These are phyloP conservation scores for Bolborhynchus lineola DNA, from an alignment of 2,113 vertebrate species.

Conservation along the genomic window DNA sequence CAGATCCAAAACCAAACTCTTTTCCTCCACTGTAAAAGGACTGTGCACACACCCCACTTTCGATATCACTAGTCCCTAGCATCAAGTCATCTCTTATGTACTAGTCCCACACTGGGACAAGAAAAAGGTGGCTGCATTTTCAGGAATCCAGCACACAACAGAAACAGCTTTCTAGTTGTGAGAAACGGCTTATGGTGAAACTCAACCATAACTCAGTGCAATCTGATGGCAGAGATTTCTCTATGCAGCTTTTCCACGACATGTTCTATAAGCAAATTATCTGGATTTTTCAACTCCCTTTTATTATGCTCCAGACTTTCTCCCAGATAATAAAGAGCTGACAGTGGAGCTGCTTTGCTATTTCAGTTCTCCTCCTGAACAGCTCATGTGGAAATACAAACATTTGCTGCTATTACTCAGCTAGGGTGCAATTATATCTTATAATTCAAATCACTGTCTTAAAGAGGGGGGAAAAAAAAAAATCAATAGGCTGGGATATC, in stretches of 20 bases:
- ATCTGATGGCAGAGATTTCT: not conserved
- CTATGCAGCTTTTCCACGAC: not conserved
- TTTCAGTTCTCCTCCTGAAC: not conserved
- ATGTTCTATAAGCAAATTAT: not conserved
- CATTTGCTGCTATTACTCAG: not conserved
- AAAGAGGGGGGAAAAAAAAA: not conserved
- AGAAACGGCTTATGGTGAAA: not conserved
- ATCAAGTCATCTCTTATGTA: not conserved
- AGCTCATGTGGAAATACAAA: not conserved
- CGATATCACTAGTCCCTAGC: not conserved
- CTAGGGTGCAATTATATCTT: not conserved
- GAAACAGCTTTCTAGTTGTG: not conserved
- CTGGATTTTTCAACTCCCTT: not conserved
- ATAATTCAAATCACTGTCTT: not conserved
- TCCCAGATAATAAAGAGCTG: slow-evolving; percentile 11
- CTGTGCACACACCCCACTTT: accelerated
- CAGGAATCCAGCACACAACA: not conserved
- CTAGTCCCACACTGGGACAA: not conserved
- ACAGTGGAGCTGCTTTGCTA: not conserved
- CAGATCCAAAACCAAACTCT: not conserved
- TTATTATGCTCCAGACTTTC: not conserved
- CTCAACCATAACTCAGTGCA: not conserved
- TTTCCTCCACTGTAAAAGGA: not conserved
- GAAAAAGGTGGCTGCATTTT: not conserved
- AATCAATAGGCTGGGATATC: not conserved